phyloP scores from a whole-genome alignment of 2,797 vertebrate species.

The Aphelocoma californica region DNA sequence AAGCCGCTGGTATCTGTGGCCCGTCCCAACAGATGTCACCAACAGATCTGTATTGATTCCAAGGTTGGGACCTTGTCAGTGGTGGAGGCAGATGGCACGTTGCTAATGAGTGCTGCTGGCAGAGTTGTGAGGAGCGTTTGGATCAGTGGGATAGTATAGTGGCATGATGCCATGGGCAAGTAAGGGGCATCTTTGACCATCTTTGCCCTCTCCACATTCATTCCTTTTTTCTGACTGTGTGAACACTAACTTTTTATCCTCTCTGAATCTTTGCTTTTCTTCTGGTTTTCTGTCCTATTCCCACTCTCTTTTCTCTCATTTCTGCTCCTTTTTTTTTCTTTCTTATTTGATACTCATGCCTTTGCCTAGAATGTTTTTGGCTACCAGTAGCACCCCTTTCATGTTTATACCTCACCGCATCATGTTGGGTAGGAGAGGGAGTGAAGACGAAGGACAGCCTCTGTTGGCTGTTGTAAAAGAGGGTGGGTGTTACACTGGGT shows the following conservation, averaged over 20 bases:
- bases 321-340: background rate
- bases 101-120: background rate
- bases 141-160: background rate
- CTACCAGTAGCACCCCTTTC: background rate
- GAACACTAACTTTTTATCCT: background rate
- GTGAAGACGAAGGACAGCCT: background rate
- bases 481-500: background rate
- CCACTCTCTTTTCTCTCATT: background rate
- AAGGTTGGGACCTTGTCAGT: background rate
- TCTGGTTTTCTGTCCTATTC: background rate
- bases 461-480: background rate
- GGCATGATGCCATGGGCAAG: background rate
- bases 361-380: background rate
- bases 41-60: background rate
- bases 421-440: background rate
- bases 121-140: background rate
- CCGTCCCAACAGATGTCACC: constrained; percentile 12
- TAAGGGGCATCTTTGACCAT: background rate
- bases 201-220: background rate
- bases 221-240: background rate
- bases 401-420: background rate
- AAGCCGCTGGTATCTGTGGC: constrained; percentile 21
- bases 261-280: background rate
- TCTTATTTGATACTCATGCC: background rate
- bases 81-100: background rate